A percentile compares a stretch with the other conserved stretches of the same genome.
phyloP scores from a whole-genome alignment of 2,888 invertebrate genomes.

The Tinea trinotella region DNA sequence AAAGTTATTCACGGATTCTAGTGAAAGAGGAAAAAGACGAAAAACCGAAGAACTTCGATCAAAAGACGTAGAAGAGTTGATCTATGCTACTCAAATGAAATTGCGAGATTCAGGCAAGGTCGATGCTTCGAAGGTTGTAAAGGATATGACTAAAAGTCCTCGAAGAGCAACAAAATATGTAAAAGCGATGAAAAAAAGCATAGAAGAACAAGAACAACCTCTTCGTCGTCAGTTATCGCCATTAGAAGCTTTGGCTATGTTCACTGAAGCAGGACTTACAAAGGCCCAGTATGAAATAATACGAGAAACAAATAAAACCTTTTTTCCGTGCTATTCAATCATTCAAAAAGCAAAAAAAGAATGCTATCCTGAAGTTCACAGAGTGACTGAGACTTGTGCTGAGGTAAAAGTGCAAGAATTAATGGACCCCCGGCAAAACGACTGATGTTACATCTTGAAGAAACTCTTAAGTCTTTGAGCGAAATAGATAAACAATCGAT shows the following conservation, averaged over 20 bases:
- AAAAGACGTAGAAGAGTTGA: slow-evolving; percentile 19
- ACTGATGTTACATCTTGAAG: slow-evolving; percentile 1
- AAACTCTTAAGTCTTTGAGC: neutral
- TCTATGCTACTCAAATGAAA: slow-evolving; percentile 24
- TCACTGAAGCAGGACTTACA: slow-evolving; percentile 24
- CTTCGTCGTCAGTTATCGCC: slow-evolving; percentile 15
- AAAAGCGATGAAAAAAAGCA: slow-evolving; percentile 18
- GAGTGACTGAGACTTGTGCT: slow-evolving; percentile 20
- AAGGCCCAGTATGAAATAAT: slow-evolving; percentile 23
- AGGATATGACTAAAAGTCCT: slow-evolving; percentile 20
- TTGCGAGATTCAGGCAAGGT: slow-evolving; percentile 23
- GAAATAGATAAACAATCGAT: slow-evolving; percentile 6
- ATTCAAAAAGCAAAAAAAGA: slow-evolving; percentile 20
- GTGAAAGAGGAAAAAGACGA: slow-evolving; percentile 22
- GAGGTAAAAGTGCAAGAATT: slow-evolving; percentile 18
- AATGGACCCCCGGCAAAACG: slow-evolving; percentile 14
- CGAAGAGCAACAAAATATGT: slow-evolving; percentile 22
- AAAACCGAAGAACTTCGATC: slow-evolving; percentile 24
- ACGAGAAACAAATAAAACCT: slow-evolving; percentile 20
- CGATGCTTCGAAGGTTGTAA: slow-evolving; percentile 17
- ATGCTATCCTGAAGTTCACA: slow-evolving; percentile 19
- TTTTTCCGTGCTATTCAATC: slow-evolving; percentile 22
- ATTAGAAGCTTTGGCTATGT: slow-evolving; percentile 23
- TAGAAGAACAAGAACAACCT: neutral
- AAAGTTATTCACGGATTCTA: slow-evolving; percentile 22